A percentile compares a stretch with the other conserved stretches of the same genome.
Conservation (phyloP, 2,113 vertebrate genomes). For the Panthera uncia region DNA sequence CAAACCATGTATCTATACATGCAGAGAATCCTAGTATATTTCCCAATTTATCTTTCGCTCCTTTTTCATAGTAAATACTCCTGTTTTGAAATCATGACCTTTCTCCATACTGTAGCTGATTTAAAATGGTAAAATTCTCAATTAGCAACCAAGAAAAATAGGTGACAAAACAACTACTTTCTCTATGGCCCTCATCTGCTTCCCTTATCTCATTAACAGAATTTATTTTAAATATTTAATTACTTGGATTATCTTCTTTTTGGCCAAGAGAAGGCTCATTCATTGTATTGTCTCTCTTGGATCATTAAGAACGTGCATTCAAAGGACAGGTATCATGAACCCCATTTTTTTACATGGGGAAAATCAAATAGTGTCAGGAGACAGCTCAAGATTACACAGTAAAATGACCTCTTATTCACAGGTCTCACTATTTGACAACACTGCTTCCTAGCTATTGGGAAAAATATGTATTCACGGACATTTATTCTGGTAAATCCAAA, state of each 20-base stretch:
- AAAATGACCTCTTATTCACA: neutral
- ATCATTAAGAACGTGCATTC: neutral
- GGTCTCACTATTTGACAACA: neutral
- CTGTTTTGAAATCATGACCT: slow-evolving; percentile 12
- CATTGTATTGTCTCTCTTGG: neutral
- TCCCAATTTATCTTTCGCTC: slow-evolving; percentile 7
- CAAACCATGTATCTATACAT: neutral
- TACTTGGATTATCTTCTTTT: neutral
- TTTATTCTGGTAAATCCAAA: slow-evolving; percentile 3
- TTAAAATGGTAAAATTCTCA: slow-evolving; percentile 46
- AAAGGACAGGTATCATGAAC: neutral
- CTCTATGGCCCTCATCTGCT: neutral
- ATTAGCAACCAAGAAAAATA: slow-evolving; percentile 40
- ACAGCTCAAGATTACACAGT: neutral
- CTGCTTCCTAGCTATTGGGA: neutral
- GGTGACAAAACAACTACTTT: slow-evolving; percentile 13
- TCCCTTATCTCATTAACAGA: neutral
- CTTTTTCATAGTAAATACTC: slow-evolving; percentile 42
- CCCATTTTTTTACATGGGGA: slow-evolving; percentile 9
- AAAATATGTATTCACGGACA: neutral
- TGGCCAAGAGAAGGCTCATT: neutral
- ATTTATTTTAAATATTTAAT: slow-evolving; percentile 18
- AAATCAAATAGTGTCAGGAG: neutral
- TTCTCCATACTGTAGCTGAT: neutral
- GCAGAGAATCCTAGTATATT: neutral